phyloP scores from a whole-genome alignment of 2,888 invertebrate species.

The Autographa pulchrina region DNA sequence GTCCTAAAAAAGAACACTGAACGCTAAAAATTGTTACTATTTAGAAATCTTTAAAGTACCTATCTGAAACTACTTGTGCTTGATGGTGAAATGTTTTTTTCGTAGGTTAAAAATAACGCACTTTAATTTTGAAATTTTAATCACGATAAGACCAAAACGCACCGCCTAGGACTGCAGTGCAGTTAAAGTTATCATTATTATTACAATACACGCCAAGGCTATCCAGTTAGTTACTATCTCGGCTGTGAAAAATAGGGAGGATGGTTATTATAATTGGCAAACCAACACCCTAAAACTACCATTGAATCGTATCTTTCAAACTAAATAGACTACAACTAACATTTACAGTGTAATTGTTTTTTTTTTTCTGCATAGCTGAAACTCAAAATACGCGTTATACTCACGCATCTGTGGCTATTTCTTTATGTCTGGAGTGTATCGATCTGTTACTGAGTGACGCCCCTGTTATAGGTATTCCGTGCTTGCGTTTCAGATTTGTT shows the following conservation, averaged over 20 bases:
- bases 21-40: neutral
- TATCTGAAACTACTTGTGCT: too few species aligned
- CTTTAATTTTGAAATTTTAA: neutral
- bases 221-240: neutral
- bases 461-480: slow-evolving; percentile 39
- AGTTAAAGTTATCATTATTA: neutral
- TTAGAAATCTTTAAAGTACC: too few species aligned
- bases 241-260: neutral
- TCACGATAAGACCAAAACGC: neutral
- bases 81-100: too few species aligned
- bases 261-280: neutral
- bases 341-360: neutral
- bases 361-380: neutral
- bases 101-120: too few species aligned
- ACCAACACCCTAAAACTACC: neutral
- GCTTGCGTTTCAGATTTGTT: slow-evolving; percentile 42
- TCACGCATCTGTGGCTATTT: slow-evolving; percentile 52
- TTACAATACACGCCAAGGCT: neutral
- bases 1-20: neutral
- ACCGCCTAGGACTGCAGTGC: slow-evolving; percentile 2
- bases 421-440: slow-evolving; percentile 54
- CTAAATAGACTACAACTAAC: neutral
- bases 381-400: slow-evolving; percentile 16
- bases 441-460: slow-evolving; percentile 51
- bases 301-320: neutral